Percentiles rank a stretch among this genome's conserved stretches.
Conservation (phyloP, 2,797 vertebrate genomes). For the Prionace glauca region DNA sequence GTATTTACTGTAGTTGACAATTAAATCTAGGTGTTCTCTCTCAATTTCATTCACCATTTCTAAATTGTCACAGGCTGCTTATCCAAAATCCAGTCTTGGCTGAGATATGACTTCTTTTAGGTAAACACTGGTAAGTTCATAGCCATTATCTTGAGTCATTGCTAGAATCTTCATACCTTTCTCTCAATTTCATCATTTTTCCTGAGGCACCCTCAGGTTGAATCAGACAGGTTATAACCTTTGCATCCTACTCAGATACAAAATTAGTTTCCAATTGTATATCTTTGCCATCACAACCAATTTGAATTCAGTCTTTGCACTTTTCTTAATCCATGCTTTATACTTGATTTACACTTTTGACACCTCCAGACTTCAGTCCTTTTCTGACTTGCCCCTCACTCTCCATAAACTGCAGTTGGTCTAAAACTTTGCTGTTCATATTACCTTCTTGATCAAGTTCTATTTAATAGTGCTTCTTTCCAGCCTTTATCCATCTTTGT, state of each 20-base stretch:
- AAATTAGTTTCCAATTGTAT: too few relatives aligned
- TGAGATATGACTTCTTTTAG: too few relatives aligned
- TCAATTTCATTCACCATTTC: too few relatives aligned
- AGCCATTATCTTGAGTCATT: too few relatives aligned
- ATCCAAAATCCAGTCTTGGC: too few relatives aligned
- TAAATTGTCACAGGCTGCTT: too few relatives aligned
- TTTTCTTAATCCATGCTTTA: neutral
- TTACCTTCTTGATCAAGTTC: neutral
- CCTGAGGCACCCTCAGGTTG: neutral
- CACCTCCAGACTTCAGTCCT: neutral
- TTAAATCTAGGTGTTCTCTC: too few relatives aligned
- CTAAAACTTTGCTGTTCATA: neutral
- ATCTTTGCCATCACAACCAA: neutral
- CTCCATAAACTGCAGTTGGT: neutral
- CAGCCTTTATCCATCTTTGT: neutral
- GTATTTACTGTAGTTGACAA: too few relatives aligned
- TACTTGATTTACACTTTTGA: neutral
- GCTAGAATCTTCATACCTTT: too few relatives aligned
- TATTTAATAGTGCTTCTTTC: neutral
- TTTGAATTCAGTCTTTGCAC: too few relatives aligned
- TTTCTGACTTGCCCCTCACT: neutral
- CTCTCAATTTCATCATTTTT: too few relatives aligned
- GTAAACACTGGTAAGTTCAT: too few relatives aligned
- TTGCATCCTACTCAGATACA: neutral
- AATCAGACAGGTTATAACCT: neutral